Conservation (phyloP, 2,113 vertebrate species). For the Thamnaconus septentrionalis region DNA sequence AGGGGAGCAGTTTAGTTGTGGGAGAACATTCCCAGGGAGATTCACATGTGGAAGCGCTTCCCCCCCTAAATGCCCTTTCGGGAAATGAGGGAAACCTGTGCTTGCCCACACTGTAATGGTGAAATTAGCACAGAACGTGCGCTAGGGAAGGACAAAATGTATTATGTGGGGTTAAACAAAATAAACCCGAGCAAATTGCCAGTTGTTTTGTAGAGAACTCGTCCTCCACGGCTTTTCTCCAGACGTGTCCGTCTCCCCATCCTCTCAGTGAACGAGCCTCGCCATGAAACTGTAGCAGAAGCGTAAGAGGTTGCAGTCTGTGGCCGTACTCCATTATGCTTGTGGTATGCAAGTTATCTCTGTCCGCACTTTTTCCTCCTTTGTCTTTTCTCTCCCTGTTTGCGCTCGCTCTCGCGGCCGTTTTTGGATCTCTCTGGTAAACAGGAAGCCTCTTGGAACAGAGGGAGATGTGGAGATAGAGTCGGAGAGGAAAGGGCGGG, state of each 20-base stretch:
- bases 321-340: constrained; percentile 1
- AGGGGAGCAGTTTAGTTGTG: too few relatives aligned
- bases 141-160: too few relatives aligned
- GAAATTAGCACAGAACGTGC: too few relatives aligned
- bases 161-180: too few relatives aligned
- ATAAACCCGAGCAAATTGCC: too few relatives aligned
- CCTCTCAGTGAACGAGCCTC: constrained; percentile 11
- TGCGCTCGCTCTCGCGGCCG: neutral
- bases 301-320: constrained; percentile 25
- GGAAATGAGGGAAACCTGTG: too few relatives aligned
- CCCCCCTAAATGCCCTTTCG: too few relatives aligned
- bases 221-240: constrained; percentile 1
- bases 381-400: constrained; percentile 1
- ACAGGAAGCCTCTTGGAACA: constrained; percentile 73
- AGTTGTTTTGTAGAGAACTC: neutral
- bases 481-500: neutral
- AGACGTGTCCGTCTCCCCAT: constrained; percentile 1
- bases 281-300: neutral
- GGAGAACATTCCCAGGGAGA: too few relatives aligned
- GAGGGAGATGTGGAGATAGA: constrained; percentile 24
- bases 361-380: constrained; percentile 3
- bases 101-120: too few relatives aligned
- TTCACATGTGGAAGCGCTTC: too few relatives aligned
- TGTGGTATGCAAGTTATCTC: neutral
- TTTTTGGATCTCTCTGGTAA: constrained; percentile 59